A percentile compares a stretch with the other conserved stretches of the same genome.
Conservation (phyloP, 2,797 vertebrate species). For the Stomatorhinus walkeri region DNA sequence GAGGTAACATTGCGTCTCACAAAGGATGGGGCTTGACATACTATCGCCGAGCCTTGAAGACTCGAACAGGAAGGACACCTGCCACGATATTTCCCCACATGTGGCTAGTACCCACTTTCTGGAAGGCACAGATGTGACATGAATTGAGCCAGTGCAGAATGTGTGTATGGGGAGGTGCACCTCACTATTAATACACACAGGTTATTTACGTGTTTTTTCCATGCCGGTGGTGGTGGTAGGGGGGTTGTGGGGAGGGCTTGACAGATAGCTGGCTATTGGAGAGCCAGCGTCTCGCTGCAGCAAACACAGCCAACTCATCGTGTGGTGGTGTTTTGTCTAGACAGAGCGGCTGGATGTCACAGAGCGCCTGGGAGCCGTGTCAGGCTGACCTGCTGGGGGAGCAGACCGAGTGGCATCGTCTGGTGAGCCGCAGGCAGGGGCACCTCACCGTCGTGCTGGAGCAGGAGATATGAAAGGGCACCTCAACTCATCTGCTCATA, state of each 20-base stretch:
- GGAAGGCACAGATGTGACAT: background rate
- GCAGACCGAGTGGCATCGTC: background rate
- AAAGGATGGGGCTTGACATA: background rate
- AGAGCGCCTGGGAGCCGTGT: background rate
- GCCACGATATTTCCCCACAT: background rate
- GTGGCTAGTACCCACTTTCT: background rate
- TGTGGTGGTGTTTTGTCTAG: slow-evolving; percentile 9
- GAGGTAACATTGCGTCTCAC: background rate
- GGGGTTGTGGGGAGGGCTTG: background rate
- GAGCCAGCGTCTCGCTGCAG: background rate
- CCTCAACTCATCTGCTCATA: background rate
- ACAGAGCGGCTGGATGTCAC: background rate
- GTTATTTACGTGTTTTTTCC: background rate
- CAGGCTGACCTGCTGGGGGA: slow-evolving; percentile 4
- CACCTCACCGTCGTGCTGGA: background rate
- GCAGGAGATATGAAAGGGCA: background rate
- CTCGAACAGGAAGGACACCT: background rate
- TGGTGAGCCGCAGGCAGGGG: background rate
- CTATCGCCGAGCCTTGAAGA: background rate
- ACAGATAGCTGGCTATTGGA: background rate
- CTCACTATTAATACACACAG: background rate
- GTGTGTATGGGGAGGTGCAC: background rate
- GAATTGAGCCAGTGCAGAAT: background rate
- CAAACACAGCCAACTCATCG: background rate
- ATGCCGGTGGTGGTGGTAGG: background rate